phyloP scores from a whole-genome alignment of 2,113 vertebrate genomes.

The Syrrhaptes paradoxus region DNA sequence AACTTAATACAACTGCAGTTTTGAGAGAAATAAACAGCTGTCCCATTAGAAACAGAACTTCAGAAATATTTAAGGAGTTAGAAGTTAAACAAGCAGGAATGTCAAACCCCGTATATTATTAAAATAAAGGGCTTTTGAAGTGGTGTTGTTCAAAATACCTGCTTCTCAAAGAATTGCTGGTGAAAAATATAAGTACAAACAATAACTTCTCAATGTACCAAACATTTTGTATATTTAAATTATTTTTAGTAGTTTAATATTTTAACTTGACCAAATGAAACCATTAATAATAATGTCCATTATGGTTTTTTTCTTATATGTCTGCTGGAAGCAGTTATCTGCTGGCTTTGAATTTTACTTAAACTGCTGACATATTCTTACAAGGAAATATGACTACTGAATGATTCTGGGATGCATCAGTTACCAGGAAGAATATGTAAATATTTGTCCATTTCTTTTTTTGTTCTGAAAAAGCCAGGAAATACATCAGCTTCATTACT shows the following conservation, averaged over 20 bases:
- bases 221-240: background rate
- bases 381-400: background rate
- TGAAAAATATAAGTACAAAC: background rate
- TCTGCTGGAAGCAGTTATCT: background rate
- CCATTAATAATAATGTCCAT: background rate
- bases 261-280: background rate
- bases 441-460: background rate
- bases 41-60: background rate
- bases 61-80: background rate
- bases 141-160: background rate
- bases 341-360: background rate
- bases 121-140: background rate
- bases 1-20: background rate
- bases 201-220: background rate
- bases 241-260: background rate
- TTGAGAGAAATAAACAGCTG: background rate
- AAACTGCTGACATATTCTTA: background rate
- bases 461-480: background rate
- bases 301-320: background rate
- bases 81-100: background rate
- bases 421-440: background rate
- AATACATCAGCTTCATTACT: background rate
- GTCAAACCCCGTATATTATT: background rate
- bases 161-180: background rate
- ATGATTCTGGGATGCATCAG: background rate